phyloP scores from a whole-genome alignment of 1,140 invertebrate genomes.

The Penaeus vannamei region DNA sequence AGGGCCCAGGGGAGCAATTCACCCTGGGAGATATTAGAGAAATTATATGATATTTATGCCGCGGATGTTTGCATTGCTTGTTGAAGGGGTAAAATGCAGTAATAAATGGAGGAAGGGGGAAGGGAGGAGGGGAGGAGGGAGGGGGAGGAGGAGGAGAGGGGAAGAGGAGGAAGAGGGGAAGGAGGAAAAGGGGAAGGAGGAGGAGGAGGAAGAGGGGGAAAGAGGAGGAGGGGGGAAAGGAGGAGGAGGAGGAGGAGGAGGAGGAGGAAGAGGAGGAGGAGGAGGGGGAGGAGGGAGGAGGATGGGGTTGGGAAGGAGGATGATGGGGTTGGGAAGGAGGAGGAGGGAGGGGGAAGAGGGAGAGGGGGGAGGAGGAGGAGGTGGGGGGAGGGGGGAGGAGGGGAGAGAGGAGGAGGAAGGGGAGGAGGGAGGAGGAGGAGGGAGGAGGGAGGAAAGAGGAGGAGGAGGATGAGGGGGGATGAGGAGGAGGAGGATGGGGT shows the following conservation, averaged over 20 bases:
- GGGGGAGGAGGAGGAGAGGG: not conserved
- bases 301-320: not conserved
- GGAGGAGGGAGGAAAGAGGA: not conserved
- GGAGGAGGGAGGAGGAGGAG: not conserved
- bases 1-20: too few species aligned
- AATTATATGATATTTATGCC: not conserved
- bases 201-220: not conserved
- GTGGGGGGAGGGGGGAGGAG: not conserved
- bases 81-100: not conserved
- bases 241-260: not conserved
- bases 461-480: not conserved
- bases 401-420: not conserved
- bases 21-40: too few species aligned
- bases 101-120: too few species aligned
- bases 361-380: not conserved
- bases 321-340: not conserved
- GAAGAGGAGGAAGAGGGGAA: not conserved
- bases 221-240: not conserved
- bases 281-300: not conserved
- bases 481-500: conserved; percentile 10
- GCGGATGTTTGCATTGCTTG: not conserved
- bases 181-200: not conserved
- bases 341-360: not conserved
- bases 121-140: not conserved
- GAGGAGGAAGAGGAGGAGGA: not conserved